Base-by-base conservation (phyloP, 1,140 invertebrate genomes). In the Cydia strobilella region DNA sequence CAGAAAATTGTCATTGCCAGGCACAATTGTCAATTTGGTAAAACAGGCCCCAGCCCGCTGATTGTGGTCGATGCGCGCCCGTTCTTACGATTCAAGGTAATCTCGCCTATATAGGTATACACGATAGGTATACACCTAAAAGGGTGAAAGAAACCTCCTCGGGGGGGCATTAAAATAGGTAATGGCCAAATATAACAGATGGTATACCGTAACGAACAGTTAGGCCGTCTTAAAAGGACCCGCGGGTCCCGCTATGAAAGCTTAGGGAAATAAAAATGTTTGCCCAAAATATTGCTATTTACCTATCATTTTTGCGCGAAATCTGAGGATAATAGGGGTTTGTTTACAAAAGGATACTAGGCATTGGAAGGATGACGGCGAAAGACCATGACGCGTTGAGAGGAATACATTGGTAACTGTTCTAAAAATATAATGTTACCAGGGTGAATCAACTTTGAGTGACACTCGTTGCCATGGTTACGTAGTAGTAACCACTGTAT, bases 261-360 rank as follows among this genome's bases (percentile, higher is more conserved):
- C 87, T 84, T 84, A 85, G 87, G 89, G 86, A 89, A 89, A 84
- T 85, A 85, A 87, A 87, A 82, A 85, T 90, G 87, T 92, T 91
- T 91, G 86, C 85, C 79, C 86, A 85, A 89, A 89, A 90, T 89
- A 90, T 90, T 91, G 83, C 88, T 92, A 87, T 91, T 92, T 92
- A 87, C 85, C 82, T 88, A 90, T 91, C 86, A 89, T 89, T 89
- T 90, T 90, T 87, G 80, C 81, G 80, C 77, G 83, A 90, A 91
- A 90, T 91, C 89, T 87, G 83, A 76, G 82, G 82, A 87, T 87
- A 85, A 88, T 88, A 83, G 82, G 80, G 69, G 76, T 73, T 80
- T 84, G 79, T 81, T 82, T 82, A 72, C 76, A 76, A 79, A 80
- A 84, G 76, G 76, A 80, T 79, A 79, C 77, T 79, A 77, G 79